These are phyloP conservation scores for Syrrhaptes paradoxus DNA, from an alignment of 2,113 vertebrate genomes.

Conservation along the genomic window DNA sequence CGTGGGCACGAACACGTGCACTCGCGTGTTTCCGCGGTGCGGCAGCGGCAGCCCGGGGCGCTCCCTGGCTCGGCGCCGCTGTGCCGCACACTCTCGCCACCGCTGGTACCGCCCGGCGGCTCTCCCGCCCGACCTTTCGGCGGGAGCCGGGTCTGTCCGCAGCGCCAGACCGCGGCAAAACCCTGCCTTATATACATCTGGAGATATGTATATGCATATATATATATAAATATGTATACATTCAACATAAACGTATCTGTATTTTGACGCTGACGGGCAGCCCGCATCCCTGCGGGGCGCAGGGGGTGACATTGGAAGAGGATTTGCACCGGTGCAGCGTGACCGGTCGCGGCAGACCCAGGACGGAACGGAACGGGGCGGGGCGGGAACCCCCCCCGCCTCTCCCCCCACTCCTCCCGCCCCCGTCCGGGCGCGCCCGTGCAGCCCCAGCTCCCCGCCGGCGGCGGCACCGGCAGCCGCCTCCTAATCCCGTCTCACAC, in stretches of 20 bases:
- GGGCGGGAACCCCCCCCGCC: background rate
- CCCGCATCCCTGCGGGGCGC: background rate
- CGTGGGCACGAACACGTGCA: background rate
- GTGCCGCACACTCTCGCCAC: background rate
- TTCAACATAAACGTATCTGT: no score
- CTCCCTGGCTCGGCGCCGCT: background rate
- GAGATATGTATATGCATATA: no score
- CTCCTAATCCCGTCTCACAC: constrained; percentile 65
- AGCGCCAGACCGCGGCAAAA: background rate
- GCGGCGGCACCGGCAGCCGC: constrained; percentile 54
- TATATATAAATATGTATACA: background rate
- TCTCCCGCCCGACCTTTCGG: background rate
- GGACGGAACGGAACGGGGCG: background rate
- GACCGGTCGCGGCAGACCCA: background rate
- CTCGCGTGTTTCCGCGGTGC: background rate
- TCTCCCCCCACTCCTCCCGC: background rate
- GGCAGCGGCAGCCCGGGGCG: background rate
- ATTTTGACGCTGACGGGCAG: background rate
- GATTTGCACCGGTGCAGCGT: background rate
- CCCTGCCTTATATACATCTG: background rate
- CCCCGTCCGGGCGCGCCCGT: background rate
- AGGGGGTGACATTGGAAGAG: background rate
- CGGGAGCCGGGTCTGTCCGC: no score
- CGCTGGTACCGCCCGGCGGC: background rate
- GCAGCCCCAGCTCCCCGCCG: constrained; percentile 52